A percentile compares a stretch with the other conserved stretches of the same genome.
Evolutionary conservation across 1,140 invertebrate species (phyloP).

Genomic region (Philotrypesis tridentata): DNA sequence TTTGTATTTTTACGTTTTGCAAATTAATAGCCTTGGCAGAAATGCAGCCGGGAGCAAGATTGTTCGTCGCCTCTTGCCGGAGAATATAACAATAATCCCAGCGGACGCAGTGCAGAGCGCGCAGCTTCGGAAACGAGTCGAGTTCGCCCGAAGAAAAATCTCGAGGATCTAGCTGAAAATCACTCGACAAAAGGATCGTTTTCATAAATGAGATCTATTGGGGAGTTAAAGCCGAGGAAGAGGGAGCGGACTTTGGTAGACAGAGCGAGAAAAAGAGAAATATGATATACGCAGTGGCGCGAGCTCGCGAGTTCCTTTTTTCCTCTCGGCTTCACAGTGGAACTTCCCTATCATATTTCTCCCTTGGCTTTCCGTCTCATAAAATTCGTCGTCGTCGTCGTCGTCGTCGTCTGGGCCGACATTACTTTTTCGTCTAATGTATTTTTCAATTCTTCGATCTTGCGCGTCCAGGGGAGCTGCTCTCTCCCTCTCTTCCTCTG

Average conservation of each 20-base stretch:
- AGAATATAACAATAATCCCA: no score
- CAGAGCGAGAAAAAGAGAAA: constrained; percentile 17
- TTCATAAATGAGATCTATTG: constrained; percentile 31
- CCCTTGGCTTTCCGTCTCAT: constrained; percentile 29
- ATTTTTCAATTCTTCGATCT: constrained; percentile 40
- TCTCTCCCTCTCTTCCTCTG: no score
- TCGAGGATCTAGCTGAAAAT: neutral
- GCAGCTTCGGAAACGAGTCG: no score
- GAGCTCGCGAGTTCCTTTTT: constrained; percentile 19
- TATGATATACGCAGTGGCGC: constrained; percentile 20
- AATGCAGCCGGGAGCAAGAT: no score
- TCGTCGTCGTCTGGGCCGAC: constrained; percentile 17
- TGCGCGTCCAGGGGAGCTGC: no score
- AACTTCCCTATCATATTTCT: constrained; percentile 35
- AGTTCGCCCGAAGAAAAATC: neutral
- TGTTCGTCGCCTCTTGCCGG: no score
- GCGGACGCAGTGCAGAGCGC: no score
- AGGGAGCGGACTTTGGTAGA: neutral
- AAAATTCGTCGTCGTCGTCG: no score
- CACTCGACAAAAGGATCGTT: constrained; percentile 13
- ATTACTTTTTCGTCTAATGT: constrained; percentile 41
- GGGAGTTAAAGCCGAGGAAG: neutral
- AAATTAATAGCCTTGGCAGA: no score
- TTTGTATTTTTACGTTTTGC: no score
- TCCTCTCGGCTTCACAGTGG: constrained; percentile 30